Conservation (phyloP, 2,888 invertebrate species). For the Eupithecia exiguata region DNA sequence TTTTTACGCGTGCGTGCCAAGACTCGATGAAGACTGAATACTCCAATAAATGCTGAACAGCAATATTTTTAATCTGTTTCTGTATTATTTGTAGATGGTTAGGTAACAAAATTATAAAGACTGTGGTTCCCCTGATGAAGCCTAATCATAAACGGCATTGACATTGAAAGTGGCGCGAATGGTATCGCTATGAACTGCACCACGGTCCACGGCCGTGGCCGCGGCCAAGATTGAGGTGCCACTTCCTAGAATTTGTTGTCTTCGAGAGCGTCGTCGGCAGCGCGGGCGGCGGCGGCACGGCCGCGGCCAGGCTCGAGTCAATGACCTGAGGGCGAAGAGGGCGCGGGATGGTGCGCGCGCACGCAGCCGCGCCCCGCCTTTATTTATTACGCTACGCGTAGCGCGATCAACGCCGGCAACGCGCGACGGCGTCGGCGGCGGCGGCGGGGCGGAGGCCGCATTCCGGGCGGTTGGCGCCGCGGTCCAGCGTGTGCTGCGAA, state of each 20-base stretch:
- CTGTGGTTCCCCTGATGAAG: conserved; percentile 24
- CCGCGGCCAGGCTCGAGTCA: conserved; percentile 71
- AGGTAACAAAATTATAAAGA: background rate
- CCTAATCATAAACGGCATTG: conserved; percentile 68
- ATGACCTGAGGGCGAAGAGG: conserved; percentile 78
- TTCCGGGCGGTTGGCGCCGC: conserved; percentile 72
- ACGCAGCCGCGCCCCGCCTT: conserved; percentile 83
- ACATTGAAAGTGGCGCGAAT: conserved; percentile 67
- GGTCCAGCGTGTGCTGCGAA: conserved; percentile 65
- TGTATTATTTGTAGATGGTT: background rate
- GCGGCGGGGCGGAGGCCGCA: conserved; percentile 79
- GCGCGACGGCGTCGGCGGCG: conserved; percentile 75
- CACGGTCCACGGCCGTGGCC: conserved; percentile 32
- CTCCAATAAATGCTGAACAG: background rate
- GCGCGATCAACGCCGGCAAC: conserved; percentile 65
- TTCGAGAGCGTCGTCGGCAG: conserved; percentile 62
- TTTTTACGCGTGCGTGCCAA: background rate
- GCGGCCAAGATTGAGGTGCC: conserved; percentile 68
- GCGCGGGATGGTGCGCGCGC: conserved; percentile 82
- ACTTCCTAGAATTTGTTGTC: conserved; percentile 71
- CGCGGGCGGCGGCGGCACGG: conserved; percentile 49
- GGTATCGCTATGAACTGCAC: conserved; percentile 45
- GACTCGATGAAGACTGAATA: background rate
- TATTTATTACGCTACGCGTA: conserved; percentile 83
- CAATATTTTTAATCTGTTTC: background rate